These are phyloP conservation scores for Nephila pilipes DNA, from an alignment of 1,140 invertebrate species.

Conservation along the genomic window DNA sequence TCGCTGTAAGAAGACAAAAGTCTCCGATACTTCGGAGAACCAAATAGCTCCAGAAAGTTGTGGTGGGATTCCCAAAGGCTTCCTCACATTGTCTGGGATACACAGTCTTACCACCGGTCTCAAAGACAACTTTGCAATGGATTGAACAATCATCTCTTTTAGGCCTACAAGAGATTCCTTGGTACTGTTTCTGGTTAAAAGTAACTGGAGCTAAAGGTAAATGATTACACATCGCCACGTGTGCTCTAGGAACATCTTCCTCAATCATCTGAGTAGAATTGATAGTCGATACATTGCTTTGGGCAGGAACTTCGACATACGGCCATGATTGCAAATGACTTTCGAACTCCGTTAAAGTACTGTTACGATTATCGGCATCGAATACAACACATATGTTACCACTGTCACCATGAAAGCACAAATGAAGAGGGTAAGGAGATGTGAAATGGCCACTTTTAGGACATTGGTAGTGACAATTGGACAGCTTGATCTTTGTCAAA, in stretches of 20 bases:
- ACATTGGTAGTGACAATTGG: conserved; percentile 78
- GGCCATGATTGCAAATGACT: conserved; percentile 78
- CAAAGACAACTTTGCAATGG: conserved; percentile 76
- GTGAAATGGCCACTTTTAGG: conserved; percentile 42
- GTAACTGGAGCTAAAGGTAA: conserved; percentile 74
- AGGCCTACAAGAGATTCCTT: conserved; percentile 78
- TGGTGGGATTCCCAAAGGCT: conserved; percentile 75
- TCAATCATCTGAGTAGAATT: neutral
- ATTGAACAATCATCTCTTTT: conserved; percentile 72
- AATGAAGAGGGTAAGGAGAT: conserved; percentile 76
- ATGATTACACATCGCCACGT: conserved; percentile 77
- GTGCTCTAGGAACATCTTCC: conserved; percentile 58
- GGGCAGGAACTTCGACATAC: conserved; percentile 66
- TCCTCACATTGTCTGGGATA: conserved; percentile 77
- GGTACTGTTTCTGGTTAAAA: conserved; percentile 75
- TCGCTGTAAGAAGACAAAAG: conserved; percentile 75
- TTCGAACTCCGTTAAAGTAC: conserved; percentile 77
- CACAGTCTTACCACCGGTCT: conserved; percentile 31
- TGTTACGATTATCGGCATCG: conserved; percentile 61
- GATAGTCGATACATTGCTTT: neutral
- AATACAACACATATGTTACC: conserved; percentile 75
- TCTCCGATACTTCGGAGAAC: conserved; percentile 77
- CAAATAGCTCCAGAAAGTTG: conserved; percentile 78
- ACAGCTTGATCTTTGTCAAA: conserved; percentile 77
- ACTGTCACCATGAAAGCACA: conserved; percentile 76